These are phyloP conservation scores for Eubasilissa regina DNA, from an alignment of 1,140 invertebrate species.

Conservation along the genomic window DNA sequence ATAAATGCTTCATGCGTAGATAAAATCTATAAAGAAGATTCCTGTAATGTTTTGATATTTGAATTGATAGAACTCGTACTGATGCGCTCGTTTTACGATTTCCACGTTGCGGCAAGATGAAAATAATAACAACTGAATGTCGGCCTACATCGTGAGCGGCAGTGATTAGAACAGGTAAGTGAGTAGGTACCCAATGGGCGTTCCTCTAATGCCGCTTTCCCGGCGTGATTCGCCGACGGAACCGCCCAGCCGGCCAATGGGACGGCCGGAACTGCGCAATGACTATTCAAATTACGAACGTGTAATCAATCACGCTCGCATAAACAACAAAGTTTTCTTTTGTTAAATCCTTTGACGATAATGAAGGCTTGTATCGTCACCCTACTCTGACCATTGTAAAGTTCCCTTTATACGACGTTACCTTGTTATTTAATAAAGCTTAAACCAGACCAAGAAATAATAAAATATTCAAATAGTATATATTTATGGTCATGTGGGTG, in stretches of 20 bases:
- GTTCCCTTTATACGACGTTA: no score
- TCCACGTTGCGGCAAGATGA: background rate
- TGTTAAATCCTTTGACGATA: no score
- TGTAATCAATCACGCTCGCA: background rate
- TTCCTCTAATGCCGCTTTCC: constrained; percentile 44
- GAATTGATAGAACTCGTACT: background rate
- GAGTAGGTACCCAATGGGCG: constrained; percentile 45
- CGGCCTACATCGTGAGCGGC: background rate
- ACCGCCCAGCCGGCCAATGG: constrained; percentile 26
- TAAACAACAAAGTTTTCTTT: no score
- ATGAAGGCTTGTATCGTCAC: no score
- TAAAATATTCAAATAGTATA: no score
- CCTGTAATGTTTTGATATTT: no score
- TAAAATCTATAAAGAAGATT: no score
- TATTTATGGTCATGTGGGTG: no score
- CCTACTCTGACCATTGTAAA: no score
- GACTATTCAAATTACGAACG: constrained; percentile 16
- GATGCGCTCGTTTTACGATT: background rate
- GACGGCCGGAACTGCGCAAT: constrained; percentile 8
- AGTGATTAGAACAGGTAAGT: constrained; percentile 46
- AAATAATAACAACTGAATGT: background rate
- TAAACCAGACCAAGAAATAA: no score
- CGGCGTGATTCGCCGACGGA: constrained; percentile 34
- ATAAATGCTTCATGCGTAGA: no score
- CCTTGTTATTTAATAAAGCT: no score